phyloP scores from a whole-genome alignment of 2,888 invertebrate genomes.

The Thelaira solivaga region DNA sequence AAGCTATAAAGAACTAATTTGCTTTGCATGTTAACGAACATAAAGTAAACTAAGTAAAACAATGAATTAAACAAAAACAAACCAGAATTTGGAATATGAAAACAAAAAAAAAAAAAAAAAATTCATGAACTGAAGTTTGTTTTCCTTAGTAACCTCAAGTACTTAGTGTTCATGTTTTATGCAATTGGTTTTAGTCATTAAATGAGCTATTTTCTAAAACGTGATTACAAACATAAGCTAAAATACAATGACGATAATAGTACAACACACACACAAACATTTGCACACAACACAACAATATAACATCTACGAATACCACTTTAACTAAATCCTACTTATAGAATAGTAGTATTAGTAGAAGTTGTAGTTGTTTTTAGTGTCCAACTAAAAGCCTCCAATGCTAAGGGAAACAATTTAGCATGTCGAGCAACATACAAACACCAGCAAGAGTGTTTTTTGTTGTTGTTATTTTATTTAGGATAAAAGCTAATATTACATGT shows the following conservation, averaged over 20 bases:
- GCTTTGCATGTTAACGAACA: slow-evolving; percentile 52
- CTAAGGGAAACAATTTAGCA: slow-evolving; percentile 15
- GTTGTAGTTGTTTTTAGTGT: not conserved
- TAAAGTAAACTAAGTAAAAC: slow-evolving; percentile 6
- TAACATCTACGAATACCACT: slow-evolving; percentile 20
- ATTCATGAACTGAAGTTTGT: slow-evolving; percentile 26
- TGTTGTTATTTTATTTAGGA: slow-evolving; percentile 24
- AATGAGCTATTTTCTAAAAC: slow-evolving; percentile 59
- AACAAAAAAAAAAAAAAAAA: not conserved
- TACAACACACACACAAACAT: not conserved
- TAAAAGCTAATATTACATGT: slow-evolving; percentile 11
- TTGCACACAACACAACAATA: not conserved
- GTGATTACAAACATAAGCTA: slow-evolving; percentile 53
- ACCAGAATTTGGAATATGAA: not conserved
- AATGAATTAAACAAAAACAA: slow-evolving; percentile 9
- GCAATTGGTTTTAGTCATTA: slow-evolving; percentile 61
- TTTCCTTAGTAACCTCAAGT: slow-evolving; percentile 56
- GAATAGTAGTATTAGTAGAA: not conserved
- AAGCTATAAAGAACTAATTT: slow-evolving; percentile 41
- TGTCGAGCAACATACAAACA: not conserved
- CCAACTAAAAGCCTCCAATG: not conserved
- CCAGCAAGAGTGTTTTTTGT: not conserved
- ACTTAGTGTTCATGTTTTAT: slow-evolving; percentile 62
- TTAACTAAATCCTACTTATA: slow-evolving; percentile 31
- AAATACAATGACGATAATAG: slow-evolving; percentile 29